phyloP scores from a whole-genome alignment of 1,140 invertebrate species.

The Conus betulinus region DNA sequence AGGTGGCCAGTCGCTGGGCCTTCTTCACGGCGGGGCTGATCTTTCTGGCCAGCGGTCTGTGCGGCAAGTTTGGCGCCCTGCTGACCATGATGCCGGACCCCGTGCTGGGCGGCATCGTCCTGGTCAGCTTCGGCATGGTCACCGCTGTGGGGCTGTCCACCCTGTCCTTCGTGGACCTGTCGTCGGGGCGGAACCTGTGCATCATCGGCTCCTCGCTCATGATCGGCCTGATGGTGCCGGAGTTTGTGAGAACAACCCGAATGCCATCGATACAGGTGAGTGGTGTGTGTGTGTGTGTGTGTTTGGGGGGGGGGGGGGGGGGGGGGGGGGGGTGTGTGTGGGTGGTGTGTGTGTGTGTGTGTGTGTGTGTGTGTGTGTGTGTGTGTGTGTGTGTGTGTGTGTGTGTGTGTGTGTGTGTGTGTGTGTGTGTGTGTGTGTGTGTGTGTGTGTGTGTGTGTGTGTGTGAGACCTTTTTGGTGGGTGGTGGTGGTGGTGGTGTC shows the following conservation, averaged over 20 bases:
- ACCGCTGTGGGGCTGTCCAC: conserved; percentile 72
- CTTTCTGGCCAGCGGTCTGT: conserved; percentile 82
- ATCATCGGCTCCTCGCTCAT: conserved; percentile 76
- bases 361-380: too few species aligned
- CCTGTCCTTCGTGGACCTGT: conserved; percentile 71
- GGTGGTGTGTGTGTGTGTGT: too few species aligned
- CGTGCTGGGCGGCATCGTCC: conserved; percentile 81
- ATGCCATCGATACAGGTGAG: conserved; percentile 83
- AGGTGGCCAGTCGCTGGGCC: conserved; percentile 66
- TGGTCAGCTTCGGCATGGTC: conserved; percentile 74
- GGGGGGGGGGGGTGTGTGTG: too few species aligned
- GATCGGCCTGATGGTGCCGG: conserved; percentile 75
- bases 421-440: too few species aligned
- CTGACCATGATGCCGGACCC: conserved; percentile 92
- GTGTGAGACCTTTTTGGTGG: too few species aligned
- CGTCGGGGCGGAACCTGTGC: conserved; percentile 72
- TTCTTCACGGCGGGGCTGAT: conserved; percentile 85
- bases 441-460: too few species aligned
- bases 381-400: too few species aligned
- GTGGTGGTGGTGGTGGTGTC: too few species aligned
- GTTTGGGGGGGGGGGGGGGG: too few species aligned
- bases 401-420: too few species aligned
- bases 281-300: too few species aligned
- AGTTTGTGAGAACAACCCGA: conserved; percentile 80
- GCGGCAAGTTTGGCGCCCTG: conserved; percentile 88